These are phyloP conservation scores for Chloroclysta siterata DNA, from an alignment of 2,888 invertebrate species.

Conservation along the genomic window DNA sequence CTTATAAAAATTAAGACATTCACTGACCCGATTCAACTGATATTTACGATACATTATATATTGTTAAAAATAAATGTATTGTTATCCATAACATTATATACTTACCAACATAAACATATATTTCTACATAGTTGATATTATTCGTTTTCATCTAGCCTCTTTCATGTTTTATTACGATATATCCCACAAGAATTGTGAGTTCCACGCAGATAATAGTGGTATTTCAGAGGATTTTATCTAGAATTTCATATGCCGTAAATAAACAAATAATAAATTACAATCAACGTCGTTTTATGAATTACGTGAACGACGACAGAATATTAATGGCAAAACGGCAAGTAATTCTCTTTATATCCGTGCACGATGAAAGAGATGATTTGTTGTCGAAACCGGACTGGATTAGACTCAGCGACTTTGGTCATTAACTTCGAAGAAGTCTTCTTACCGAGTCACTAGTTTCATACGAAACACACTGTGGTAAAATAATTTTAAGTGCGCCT, in stretches of 20 bases:
- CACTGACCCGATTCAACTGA: no score
- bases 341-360: slow-evolving; percentile 59
- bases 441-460: no score
- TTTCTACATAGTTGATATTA: no score
- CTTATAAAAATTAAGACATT: no score
- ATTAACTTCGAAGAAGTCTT: no score
- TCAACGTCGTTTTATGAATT: slow-evolving; percentile 52
- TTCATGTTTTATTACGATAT: neutral
- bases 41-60: no score
- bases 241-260: slow-evolving; percentile 5
- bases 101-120: no score
- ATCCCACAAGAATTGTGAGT: neutral
- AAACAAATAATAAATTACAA: slow-evolving; percentile 58
- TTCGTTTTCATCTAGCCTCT: no score
- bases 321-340: slow-evolving; percentile 51
- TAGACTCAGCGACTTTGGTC: slow-evolving; percentile 45
- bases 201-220: neutral
- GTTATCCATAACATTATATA: no score
- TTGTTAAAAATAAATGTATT: no score
- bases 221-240: neutral
- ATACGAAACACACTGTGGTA: no score
- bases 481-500: no score
- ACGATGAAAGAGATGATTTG: slow-evolving; percentile 66
- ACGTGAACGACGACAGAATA: slow-evolving; percentile 49
- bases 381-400: slow-evolving; percentile 61